These are phyloP conservation scores for Hippocampus zosterae DNA, from an alignment of 2,113 vertebrate species.

Conservation along the genomic window DNA sequence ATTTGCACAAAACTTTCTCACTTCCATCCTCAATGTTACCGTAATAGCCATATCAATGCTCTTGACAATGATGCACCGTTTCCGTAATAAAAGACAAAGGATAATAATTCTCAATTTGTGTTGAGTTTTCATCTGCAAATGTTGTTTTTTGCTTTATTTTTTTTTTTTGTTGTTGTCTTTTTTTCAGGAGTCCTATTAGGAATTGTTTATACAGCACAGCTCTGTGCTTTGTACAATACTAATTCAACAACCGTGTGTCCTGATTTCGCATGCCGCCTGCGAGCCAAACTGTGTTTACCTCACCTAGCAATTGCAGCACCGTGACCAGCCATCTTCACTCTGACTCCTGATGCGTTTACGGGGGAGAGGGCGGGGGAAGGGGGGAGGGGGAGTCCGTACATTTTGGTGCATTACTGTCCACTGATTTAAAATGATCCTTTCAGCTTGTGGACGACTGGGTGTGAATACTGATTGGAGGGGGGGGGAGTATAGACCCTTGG, in stretches of 20 bases:
- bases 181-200: background rate
- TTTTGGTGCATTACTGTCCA: constrained; percentile 37
- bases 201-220: constrained; percentile 25
- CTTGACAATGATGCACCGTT: constrained; percentile 32
- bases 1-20: constrained; percentile 23
- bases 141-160: background rate
- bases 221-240: constrained; percentile 9
- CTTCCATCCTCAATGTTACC: constrained; percentile 18
- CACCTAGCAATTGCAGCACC: constrained; percentile 27
- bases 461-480: constrained; percentile 34
- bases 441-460: constrained; percentile 10
- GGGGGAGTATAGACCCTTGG: constrained; percentile 1
- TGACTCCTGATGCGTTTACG: constrained; percentile 6
- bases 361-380: background rate
- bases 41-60: constrained; percentile 20
- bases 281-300: constrained; percentile 20
- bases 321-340: constrained; percentile 22
- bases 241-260: constrained; percentile 27
- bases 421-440: constrained; percentile 40
- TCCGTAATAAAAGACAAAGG: constrained; percentile 22
- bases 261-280: constrained; percentile 18
- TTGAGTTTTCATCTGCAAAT: constrained; percentile 5
- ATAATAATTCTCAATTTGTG: constrained; percentile 32
- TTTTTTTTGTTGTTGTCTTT: no score
- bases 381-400: constrained; percentile 9